A percentile compares a stretch with the other conserved stretches of the same genome.
Evolutionary conservation across 2,888 invertebrate genomes (phyloP).

Genomic region (Baccha elongata): DNA sequence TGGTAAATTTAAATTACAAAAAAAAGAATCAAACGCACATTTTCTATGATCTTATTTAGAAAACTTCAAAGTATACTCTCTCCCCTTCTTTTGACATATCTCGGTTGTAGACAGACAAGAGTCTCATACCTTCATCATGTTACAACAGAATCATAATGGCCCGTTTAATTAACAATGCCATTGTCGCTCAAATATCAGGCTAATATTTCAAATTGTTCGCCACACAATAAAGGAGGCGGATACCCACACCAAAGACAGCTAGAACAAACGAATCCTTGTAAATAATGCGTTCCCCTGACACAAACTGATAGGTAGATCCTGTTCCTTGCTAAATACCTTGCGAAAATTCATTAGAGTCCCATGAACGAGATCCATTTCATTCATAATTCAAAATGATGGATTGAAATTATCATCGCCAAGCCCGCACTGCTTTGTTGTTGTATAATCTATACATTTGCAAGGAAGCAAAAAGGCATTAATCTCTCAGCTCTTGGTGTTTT

Average conservation of each 20-base stretch:
- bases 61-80: neutral
- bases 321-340: conserved; percentile 73
- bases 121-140: conserved; percentile 27
- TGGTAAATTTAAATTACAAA: conserved; percentile 4
- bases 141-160: conserved; percentile 55
- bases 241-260: neutral
- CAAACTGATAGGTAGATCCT: conserved; percentile 74
- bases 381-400: conserved; percentile 74
- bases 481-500: conserved; percentile 57
- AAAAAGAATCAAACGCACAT: conserved; percentile 3
- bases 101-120: neutral
- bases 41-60: neutral
- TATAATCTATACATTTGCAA: conserved; percentile 70
- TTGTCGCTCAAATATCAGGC: conserved; percentile 71
- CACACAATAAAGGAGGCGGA: conserved; percentile 36
- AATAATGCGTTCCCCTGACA: conserved; percentile 70
- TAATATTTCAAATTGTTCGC: conserved; percentile 64
- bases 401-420: conserved; percentile 71
- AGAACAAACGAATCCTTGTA: conserved; percentile 66
- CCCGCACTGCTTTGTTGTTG: conserved; percentile 52
- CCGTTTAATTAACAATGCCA: conserved; percentile 65
- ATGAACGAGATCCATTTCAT: conserved; percentile 72
- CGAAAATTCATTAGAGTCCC: conserved; percentile 71
- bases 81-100: neutral
- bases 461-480: conserved; percentile 73